These are phyloP conservation scores for Motacilla tschutschensis DNA, from an alignment of 2,113 vertebrate species.

Conservation along the genomic window DNA sequence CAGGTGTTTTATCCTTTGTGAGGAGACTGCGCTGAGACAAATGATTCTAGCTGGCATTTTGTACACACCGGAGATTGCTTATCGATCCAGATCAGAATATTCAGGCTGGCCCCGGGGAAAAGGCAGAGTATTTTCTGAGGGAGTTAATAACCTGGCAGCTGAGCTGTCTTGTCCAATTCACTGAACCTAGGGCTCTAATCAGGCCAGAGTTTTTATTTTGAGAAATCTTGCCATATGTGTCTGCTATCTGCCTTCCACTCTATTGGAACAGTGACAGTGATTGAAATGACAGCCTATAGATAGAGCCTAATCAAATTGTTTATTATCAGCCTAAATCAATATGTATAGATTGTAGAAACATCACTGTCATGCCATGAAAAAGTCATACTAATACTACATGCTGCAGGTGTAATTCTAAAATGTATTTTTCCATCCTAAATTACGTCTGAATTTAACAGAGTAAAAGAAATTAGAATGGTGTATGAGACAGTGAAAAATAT, in stretches of 20 bases:
- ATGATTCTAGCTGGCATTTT: slow-evolving; percentile 98
- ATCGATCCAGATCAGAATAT: slow-evolving; percentile 99
- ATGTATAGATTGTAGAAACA: slow-evolving; percentile 99
- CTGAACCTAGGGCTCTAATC: slow-evolving; percentile 97
- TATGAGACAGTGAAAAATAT: slow-evolving; percentile 1
- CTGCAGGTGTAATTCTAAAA: slow-evolving; percentile 71
- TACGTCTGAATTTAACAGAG: slow-evolving; percentile 66
- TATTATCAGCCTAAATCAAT: slow-evolving; percentile 99
- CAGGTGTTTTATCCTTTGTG: slow-evolving; percentile 90
- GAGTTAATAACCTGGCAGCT: slow-evolving; percentile 99
- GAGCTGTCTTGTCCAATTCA: slow-evolving; percentile 99
- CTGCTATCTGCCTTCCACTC: slow-evolving; percentile 85
- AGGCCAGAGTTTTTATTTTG: slow-evolving; percentile 97
- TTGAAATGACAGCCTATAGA: slow-evolving; percentile 99
- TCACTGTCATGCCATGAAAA: slow-evolving; percentile 91
- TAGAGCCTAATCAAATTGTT: slow-evolving; percentile 99
- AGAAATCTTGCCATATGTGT: slow-evolving; percentile 76
- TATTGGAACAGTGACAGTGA: slow-evolving; percentile 90
- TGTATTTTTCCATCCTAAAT: slow-evolving; percentile 61
- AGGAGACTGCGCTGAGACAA: slow-evolving; percentile 92
- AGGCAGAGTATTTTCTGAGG: slow-evolving; percentile 98
- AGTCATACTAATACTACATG: slow-evolving; percentile 85
- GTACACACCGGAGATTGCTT: slow-evolving; percentile 99
- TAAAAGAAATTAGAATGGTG: slow-evolving; percentile 54
- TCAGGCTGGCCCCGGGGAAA: slow-evolving; percentile 89